Evolutionary conservation across 2,113 vertebrate genomes (phyloP), one percentile per base, ranked within the genome.

Genomic region (Trematocara zebra): DNA sequence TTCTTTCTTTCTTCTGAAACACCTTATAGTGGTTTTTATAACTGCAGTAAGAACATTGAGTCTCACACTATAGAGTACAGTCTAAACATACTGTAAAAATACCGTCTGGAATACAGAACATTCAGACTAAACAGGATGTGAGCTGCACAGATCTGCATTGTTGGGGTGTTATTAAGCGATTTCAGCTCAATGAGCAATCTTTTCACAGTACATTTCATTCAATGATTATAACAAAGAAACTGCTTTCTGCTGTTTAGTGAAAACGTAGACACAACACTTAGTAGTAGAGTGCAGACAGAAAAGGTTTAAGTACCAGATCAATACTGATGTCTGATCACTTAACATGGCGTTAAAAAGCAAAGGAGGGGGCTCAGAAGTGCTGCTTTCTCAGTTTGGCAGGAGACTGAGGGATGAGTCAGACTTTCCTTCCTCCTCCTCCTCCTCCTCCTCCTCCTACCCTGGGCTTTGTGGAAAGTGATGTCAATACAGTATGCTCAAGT

Each of bases 371-470:
- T 89, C 49, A 72, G 85, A 88, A 87, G 83, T 76, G 52, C 85
- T 88, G 93, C 81, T 90, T 95, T 83, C 88, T 88, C 86, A 82
- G 83, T 92, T 95, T 95, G 95, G 94, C 91, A 93, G 88, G 78
- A 85, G 81, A 91, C 81, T 23, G 67, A 88, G 59, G 51, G 92
- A 94, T 96, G 96, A 96, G 93, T 96, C 96, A 96, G 91, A 95
- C 92, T 96, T 96, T 96, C 95, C 96, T 95, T 96, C 91, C 93
- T 94, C 90, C 95, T 94, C 67, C 67, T 4, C 37, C 64, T 23
- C 23, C 23, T 23, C 23, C 26, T 9, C n/a, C 90, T n/a, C n/a
- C 90, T 47, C 94, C 72, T 90, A 87, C 94, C 87, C 87, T 82
- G 69, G 33, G 37, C 90, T 92, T 92, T 92, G 94, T 91, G 93